Percentiles rank a stretch among this genome's conserved stretches.
These are phyloP conservation scores for Mastacembelus armatus DNA, from an alignment of 2,797 vertebrate genomes.

Conservation along the genomic window DNA sequence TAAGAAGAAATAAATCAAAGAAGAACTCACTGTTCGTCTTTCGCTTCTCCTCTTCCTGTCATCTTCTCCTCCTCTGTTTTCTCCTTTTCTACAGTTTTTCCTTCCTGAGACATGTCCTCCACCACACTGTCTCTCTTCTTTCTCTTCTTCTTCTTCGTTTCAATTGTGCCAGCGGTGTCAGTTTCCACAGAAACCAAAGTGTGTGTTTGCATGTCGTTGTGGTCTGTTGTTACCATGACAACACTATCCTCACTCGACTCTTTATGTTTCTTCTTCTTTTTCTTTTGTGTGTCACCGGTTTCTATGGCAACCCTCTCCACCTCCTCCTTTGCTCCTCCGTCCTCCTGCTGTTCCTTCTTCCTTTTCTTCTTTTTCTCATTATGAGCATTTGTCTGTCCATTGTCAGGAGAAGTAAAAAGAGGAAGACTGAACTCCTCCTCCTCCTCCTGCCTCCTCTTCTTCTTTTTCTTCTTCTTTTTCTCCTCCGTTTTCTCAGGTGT, in stretches of 20 bases:
- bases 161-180: rapidly evolving
- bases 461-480: conserved; percentile 7
- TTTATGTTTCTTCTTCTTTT: conserved; percentile 19
- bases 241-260: neutral
- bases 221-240: neutral
- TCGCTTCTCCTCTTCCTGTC: no score
- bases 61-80: neutral
- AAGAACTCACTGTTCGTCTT: no score
- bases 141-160: neutral
- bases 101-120: neutral
- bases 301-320: neutral
- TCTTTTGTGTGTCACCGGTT: conserved; percentile 1
- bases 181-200: neutral
- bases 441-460: neutral
- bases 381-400: no score
- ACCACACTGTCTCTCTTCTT: neutral
- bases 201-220: neutral
- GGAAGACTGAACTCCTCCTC: neutral
- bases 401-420: no score
- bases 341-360: neutral
- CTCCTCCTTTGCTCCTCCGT: neutral
- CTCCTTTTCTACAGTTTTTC: neutral
- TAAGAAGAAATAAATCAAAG: no score
- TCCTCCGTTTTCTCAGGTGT: neutral
- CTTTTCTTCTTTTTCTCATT: neutral